A percentile compares a stretch with the other conserved stretches of the same genome.
Conservation (phyloP, 2,797 vertebrate species). For the Microtus obscurus region DNA sequence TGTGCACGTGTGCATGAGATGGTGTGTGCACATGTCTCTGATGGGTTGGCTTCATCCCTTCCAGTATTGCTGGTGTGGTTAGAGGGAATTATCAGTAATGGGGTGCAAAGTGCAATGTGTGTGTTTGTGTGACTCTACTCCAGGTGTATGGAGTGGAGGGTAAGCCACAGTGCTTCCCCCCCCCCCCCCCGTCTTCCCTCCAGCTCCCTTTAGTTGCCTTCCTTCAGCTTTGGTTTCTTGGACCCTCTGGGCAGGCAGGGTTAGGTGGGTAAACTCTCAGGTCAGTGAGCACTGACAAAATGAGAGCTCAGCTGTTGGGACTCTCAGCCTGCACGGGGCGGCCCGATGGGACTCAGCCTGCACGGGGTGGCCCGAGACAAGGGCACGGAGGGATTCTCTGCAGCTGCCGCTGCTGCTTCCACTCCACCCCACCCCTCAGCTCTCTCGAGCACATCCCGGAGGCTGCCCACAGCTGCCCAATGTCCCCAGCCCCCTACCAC, state of each 20-base stretch:
- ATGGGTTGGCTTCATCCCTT: neutral
- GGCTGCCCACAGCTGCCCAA: neutral
- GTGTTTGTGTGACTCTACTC: neutral
- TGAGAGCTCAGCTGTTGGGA: slow-evolving; percentile 51
- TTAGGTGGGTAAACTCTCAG: neutral
- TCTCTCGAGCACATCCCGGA: neutral
- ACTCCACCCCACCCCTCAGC: slow-evolving; percentile 42
- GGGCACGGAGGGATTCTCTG: neutral
- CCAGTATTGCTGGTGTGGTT: neutral
- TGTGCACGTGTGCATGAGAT: neutral
- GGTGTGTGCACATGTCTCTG: neutral
- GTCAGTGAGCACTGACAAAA: neutral
- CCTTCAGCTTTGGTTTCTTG: slow-evolving; percentile 44
- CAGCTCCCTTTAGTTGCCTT: neutral
- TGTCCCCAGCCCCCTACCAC: neutral
- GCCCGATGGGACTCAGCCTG: neutral
- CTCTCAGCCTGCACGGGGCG: neutral
- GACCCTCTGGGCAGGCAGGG: neutral
- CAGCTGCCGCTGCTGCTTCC: slow-evolving; percentile 67
- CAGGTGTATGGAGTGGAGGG: neutral
- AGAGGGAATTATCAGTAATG: neutral
- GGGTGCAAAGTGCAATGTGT: neutral
- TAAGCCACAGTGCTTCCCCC: neutral
- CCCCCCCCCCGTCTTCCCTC: neutral
- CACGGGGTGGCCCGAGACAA: slow-evolving; percentile 11